Percentiles rank a stretch among this genome's conserved stretches.
These are phyloP conservation scores for Halotydeus destructor DNA, from an alignment of 1,140 invertebrate genomes.

Conservation along the genomic window DNA sequence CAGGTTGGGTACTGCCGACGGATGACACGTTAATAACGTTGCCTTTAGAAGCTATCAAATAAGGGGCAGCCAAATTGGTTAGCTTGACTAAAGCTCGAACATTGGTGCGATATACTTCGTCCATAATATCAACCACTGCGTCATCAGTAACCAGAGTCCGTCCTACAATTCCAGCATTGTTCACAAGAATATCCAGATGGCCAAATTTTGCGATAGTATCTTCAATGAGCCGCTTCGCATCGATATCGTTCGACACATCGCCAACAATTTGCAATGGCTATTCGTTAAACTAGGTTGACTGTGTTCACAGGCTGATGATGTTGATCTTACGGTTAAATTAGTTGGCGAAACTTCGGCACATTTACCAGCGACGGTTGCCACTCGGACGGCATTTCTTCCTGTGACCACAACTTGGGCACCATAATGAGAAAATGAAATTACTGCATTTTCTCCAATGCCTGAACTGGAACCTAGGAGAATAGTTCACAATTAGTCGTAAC, in stretches of 20 bases:
- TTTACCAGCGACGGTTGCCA: constrained; percentile 1
- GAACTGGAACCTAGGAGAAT: constrained; percentile 8
- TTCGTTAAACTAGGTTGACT: no score
- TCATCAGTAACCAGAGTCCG: background rate
- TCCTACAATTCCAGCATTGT: constrained; percentile 52
- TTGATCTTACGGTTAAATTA: background rate
- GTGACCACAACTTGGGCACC: constrained; percentile 7
- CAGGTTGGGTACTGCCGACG: constrained; percentile 50
- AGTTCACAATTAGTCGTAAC: no score
- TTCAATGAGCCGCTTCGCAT: constrained; percentile 20
- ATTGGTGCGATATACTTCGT: constrained; percentile 1
- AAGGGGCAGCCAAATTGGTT: constrained; percentile 55
- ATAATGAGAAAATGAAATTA: constrained; percentile 5
- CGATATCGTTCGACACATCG: constrained; percentile 17
- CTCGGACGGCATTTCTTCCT: constrained; percentile 4
- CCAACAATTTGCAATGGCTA: constrained; percentile 13
- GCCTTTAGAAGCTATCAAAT: constrained; percentile 55
- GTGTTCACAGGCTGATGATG: no score
- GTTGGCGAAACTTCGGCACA: constrained; percentile 5
- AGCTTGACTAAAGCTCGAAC: constrained; percentile 23
- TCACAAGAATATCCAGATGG: constrained; percentile 52
- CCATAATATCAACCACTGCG: background rate
- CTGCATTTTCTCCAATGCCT: constrained; percentile 10
- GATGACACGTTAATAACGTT: constrained; percentile 75
- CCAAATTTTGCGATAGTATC: constrained; percentile 33